Conservation (phyloP, 2,797 vertebrate species). For the Borostomias antarcticus region DNA sequence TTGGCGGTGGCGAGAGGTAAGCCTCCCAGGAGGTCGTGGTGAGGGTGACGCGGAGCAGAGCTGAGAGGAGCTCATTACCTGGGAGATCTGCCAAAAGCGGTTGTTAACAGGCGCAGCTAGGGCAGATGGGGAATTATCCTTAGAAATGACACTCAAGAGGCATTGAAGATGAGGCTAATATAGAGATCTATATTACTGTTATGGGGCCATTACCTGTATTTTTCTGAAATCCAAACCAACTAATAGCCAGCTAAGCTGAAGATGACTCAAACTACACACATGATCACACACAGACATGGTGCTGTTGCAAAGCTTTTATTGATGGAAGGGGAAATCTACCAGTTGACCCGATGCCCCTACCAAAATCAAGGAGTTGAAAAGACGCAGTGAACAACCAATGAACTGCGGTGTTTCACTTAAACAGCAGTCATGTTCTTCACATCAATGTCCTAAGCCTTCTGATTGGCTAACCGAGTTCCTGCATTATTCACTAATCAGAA, state of each 20-base stretch:
- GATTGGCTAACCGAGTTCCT: background rate
- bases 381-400: conserved; percentile 5
- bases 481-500: background rate
- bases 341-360: conserved; percentile 34
- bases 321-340: conserved; percentile 49
- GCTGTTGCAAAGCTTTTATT: conserved; percentile 72
- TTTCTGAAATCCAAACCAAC: background rate
- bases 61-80: conserved; percentile 46
- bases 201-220: background rate
- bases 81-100: conserved; percentile 36
- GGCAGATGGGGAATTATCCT: no score
- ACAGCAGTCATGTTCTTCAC: conserved; percentile 31
- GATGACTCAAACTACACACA: background rate
- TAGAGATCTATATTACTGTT: background rate
- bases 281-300: conserved; percentile 6
- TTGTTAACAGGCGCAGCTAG: no score
- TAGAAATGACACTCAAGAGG: background rate
- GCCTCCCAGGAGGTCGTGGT: no score
- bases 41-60: conserved; percentile 1
- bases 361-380: conserved; percentile 32
- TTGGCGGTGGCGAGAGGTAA: no score
- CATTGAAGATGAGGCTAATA: background rate
- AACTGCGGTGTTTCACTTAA: conserved; percentile 32
- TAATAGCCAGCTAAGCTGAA: background rate
- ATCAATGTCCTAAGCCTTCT: background rate